phyloP scores from a whole-genome alignment of 2,888 invertebrate genomes.

The Dryobota labecula region DNA sequence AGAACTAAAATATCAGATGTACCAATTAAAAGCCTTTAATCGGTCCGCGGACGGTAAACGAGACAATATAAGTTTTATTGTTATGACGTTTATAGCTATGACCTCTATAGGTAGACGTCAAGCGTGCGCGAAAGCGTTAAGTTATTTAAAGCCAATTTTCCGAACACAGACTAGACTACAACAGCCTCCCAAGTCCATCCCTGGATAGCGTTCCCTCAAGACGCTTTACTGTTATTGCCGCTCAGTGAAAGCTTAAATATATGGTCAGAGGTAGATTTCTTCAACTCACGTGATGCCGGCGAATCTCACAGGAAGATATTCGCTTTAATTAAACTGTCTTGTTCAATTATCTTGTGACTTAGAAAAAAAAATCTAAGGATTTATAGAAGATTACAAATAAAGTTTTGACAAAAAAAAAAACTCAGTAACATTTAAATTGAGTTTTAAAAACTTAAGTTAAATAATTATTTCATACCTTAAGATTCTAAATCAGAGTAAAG shows the following conservation, averaged over 20 bases:
- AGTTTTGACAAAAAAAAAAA: constrained; percentile 2
- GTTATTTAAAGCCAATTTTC: not conserved
- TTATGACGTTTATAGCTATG: too few relatives aligned
- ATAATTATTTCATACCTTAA: not conserved
- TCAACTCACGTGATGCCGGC: constrained; percentile 67
- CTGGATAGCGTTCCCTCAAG: constrained; percentile 75
- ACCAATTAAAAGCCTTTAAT: not conserved
- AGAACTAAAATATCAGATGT: not conserved
- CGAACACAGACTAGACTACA: not conserved
- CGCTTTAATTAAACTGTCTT: constrained; percentile 72
- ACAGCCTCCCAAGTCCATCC: constrained; percentile 55
- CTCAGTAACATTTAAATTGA: too few relatives aligned
- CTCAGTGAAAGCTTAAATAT: constrained; percentile 78
- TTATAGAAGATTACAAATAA: constrained; percentile 11
- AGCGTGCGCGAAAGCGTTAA: too few relatives aligned
- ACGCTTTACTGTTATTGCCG: constrained; percentile 85
- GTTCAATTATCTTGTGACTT: constrained; percentile 40
- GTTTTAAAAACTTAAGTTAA: not conserved
- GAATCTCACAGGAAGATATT: constrained; percentile 65
- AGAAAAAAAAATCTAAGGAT: constrained; percentile 1
- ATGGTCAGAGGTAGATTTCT: constrained; percentile 78
- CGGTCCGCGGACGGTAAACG: too few relatives aligned
- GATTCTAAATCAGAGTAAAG: constrained; percentile 7
- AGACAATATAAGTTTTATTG: too few relatives aligned
- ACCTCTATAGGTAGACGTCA: too few relatives aligned